These are phyloP conservation scores for Brachyopa scutellaris DNA, from an alignment of 2,888 invertebrate species.

Conservation along the genomic window DNA sequence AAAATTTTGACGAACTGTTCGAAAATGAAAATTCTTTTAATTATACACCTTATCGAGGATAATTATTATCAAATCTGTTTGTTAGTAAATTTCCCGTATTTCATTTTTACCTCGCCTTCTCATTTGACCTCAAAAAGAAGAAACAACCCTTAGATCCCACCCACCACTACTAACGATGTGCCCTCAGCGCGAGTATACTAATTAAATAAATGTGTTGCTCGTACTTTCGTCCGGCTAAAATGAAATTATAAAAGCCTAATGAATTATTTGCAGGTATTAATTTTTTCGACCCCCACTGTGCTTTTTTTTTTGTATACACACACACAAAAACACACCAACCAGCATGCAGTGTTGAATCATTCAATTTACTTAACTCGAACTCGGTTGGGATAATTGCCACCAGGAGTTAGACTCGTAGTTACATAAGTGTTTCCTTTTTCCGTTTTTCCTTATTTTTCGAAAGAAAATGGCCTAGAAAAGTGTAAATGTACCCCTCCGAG, in stretches of 20 bases:
- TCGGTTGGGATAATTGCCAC: conserved; percentile 32
- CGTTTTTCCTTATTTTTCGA: too few species aligned
- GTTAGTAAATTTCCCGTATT: neutral
- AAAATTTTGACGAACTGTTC: conserved; percentile 17
- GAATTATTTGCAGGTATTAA: conserved; percentile 68
- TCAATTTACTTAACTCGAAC: conserved; percentile 41
- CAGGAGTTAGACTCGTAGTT: neutral
- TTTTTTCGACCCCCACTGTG: conserved; percentile 39
- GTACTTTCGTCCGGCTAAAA: conserved; percentile 53
- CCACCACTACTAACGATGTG: too few species aligned
- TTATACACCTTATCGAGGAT: conserved; percentile 40
- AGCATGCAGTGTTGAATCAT: conserved; percentile 35
- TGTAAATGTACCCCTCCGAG: too few species aligned
- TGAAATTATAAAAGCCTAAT: conserved; percentile 71
- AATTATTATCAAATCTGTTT: conserved; percentile 50
- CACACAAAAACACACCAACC: neutral
- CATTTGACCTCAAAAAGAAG: conserved; percentile 15
- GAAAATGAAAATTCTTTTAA: conserved; percentile 46
- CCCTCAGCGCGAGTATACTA: too few species aligned
- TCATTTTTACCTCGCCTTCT: too few species aligned
- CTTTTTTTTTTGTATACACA: neutral
- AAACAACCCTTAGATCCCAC: too few species aligned
- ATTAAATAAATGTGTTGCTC: conserved; percentile 56
- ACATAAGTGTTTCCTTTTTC: neutral
- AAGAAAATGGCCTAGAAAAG: conserved; percentile 55